Evolutionary conservation across 2,113 vertebrate genomes (phyloP).

Genomic region (Zootoca vivipara): DNA sequence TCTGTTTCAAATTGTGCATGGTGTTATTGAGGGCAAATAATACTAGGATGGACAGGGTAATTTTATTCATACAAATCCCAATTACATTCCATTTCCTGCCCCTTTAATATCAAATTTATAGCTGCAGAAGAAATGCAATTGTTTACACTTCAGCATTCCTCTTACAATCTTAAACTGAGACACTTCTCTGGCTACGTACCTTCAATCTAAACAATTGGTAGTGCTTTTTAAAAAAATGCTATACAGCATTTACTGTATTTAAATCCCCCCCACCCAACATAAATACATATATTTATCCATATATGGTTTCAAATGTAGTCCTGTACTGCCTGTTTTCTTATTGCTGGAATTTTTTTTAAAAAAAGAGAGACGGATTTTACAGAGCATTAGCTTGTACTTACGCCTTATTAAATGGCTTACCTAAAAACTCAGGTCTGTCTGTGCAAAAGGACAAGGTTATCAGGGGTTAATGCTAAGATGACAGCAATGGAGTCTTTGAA

Average conservation of each 20-base stretch:
- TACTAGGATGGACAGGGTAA: not conserved
- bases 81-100: slow-evolving; percentile 2
- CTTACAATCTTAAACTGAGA: slow-evolving; percentile 66
- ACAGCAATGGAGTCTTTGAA: slow-evolving; percentile 84
- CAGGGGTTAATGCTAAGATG: slow-evolving; percentile 85
- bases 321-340: not conserved
- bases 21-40: not conserved
- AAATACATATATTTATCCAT: not conserved
- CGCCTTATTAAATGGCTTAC: slow-evolving; percentile 16
- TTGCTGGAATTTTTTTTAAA: not conserved
- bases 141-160: slow-evolving; percentile 65
- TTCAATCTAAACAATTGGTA: slow-evolving; percentile 63
- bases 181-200: slow-evolving; percentile 65
- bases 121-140: slow-evolving; percentile 60
- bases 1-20: not conserved
- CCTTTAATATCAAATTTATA: slow-evolving; percentile 46
- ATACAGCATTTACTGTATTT: slow-evolving; percentile 46
- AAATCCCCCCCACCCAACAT: not conserved
- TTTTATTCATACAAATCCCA: not conserved
- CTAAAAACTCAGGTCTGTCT: slow-evolving; percentile 43
- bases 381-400: not conserved
- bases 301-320: rapidly evolving
- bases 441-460: slow-evolving; percentile 74
- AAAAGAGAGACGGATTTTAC: not conserved
- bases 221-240: slow-evolving; percentile 20